These are phyloP conservation scores for Malachius bipustulatus DNA, from an alignment of 2,888 invertebrate species.

Conservation along the genomic window DNA sequence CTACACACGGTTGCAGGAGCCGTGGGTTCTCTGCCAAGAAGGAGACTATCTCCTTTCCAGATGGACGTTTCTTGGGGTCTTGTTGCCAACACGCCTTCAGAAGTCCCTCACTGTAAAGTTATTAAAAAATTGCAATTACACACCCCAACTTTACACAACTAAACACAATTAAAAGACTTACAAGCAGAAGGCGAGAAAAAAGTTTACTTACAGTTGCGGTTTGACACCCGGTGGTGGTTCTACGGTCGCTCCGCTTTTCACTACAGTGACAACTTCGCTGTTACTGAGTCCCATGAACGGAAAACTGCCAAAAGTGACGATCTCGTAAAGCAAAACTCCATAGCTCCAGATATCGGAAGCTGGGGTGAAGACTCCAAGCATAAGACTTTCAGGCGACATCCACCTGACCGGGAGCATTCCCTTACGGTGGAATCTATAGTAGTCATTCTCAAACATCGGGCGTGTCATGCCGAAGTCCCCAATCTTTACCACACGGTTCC, in stretches of 20 bases:
- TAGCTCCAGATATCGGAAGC: slow-evolving; percentile 86
- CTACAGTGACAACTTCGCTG: slow-evolving; percentile 68
- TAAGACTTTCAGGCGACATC: slow-evolving; percentile 87
- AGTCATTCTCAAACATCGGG: slow-evolving; percentile 76
- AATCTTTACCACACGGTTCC: slow-evolving; percentile 61
- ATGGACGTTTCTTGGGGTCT: slow-evolving; percentile 57
- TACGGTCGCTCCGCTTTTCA: slow-evolving; percentile 64
- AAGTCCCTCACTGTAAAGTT: slow-evolving; percentile 53
- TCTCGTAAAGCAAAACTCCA: slow-evolving; percentile 77
- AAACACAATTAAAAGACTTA: too few species aligned
- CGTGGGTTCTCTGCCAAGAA: slow-evolving; percentile 66
- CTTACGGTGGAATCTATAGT: slow-evolving; percentile 78
- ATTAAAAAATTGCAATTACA: slow-evolving; percentile 52
- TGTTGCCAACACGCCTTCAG: slow-evolving; percentile 71
- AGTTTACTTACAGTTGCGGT: slow-evolving; percentile 62
- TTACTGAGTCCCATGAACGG: slow-evolving; percentile 83
- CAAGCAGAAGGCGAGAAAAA: too few species aligned
- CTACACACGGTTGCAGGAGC: slow-evolving; percentile 66
- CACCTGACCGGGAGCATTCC: slow-evolving; percentile 82
- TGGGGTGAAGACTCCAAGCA: slow-evolving; percentile 70
- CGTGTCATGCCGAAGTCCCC: slow-evolving; percentile 91
- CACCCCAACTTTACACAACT: too few species aligned
- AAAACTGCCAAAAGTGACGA: slow-evolving; percentile 82
- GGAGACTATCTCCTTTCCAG: slow-evolving; percentile 69
- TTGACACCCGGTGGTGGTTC: slow-evolving; percentile 66